Conservation (phyloP, 2,888 invertebrate species). For the Acronicta psi region DNA sequence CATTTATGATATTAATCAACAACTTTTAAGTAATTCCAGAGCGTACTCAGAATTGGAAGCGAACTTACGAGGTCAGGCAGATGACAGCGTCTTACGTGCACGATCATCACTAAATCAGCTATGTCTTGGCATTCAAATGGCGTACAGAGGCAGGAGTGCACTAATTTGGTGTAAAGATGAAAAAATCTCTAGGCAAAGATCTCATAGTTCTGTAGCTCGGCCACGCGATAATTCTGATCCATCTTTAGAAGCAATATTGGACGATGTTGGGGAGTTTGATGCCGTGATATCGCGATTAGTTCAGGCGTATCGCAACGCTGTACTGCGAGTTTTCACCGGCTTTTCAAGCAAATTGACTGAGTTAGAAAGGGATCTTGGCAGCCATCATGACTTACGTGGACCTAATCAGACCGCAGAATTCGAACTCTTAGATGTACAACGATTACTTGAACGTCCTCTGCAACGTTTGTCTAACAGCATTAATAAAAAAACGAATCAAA, state of each 20-base stretch:
- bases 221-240: conserved; percentile 27
- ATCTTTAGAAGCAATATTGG: conserved; percentile 47
- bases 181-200: conserved; percentile 41
- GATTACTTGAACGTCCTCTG: conserved; percentile 60
- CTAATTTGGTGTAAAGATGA: conserved; percentile 54
- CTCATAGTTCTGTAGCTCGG: conserved; percentile 48
- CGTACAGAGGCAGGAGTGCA: conserved; percentile 57
- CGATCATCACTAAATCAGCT: conserved; percentile 73
- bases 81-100: conserved; percentile 63
- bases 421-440: conserved; percentile 51
- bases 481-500: conserved; percentile 23
- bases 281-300: conserved; percentile 65
- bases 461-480: conserved; percentile 52
- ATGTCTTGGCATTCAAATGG: conserved; percentile 60
- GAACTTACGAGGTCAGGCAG: conserved; percentile 68
- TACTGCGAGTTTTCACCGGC: conserved; percentile 63
- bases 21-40: conserved; percentile 76
- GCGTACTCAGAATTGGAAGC: conserved; percentile 75
- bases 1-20: conserved; percentile 79
- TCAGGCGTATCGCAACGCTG: conserved; percentile 69
- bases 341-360: conserved; percentile 66
- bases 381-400: conserved; percentile 42
- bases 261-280: conserved; percentile 63
- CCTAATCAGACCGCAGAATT: conserved; percentile 4
- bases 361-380: conserved; percentile 64